Evolutionary conservation across 2,888 invertebrate species (phyloP).

Genomic region (Seira musarum): DNA sequence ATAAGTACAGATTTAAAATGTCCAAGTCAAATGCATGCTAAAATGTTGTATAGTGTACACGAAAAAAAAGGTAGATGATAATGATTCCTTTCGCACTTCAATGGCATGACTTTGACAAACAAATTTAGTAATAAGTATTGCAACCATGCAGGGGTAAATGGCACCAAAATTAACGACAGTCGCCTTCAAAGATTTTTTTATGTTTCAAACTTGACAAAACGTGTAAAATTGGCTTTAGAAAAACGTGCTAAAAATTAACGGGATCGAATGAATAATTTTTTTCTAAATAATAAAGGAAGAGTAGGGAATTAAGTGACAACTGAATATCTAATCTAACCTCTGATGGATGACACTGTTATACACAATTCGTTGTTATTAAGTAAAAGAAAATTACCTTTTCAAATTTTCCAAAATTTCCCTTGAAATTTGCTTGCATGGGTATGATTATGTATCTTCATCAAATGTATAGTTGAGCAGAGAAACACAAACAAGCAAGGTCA

Average conservation of each 20-base stretch:
- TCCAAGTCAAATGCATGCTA: background rate
- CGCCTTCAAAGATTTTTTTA: slow-evolving; percentile 5
- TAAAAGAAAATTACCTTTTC: no score
- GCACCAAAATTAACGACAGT: background rate
- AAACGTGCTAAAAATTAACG: slow-evolving; percentile 11
- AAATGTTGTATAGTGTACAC: background rate
- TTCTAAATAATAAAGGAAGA: background rate
- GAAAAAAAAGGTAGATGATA: background rate
- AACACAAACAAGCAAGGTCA: background rate
- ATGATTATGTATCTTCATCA: no score
- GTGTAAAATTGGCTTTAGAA: slow-evolving; percentile 8
- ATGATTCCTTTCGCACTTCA: background rate
- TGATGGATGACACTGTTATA: no score
- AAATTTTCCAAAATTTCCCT: no score
- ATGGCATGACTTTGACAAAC: background rate
- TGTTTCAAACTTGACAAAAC: background rate
- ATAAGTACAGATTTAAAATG: background rate
- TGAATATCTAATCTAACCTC: no score
- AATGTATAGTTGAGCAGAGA: no score
- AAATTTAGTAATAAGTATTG: no score
- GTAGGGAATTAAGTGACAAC: no score
- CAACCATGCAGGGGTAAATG: background rate
- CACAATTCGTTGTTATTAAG: no score
- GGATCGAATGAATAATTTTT: slow-evolving; percentile 17
- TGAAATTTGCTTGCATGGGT: no score